Percentiles rank a stretch among this genome's conserved stretches.
phyloP scores from a whole-genome alignment of 2,888 invertebrate species.

The Drosophila fungiperda region DNA sequence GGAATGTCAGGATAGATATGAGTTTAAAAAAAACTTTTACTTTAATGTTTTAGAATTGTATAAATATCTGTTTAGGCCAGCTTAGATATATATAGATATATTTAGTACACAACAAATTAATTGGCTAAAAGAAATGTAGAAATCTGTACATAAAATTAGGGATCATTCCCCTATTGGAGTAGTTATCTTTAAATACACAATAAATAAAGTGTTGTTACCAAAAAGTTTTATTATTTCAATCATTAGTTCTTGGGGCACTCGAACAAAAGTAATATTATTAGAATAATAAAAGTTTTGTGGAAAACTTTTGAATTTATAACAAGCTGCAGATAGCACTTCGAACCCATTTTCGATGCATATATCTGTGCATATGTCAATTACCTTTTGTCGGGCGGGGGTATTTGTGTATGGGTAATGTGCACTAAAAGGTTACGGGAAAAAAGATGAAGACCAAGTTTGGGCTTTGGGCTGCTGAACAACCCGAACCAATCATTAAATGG shows the following conservation, averaged over 20 bases:
- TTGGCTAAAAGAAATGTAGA: background rate
- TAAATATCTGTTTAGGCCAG: background rate
- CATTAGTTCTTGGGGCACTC: background rate
- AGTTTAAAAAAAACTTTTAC: background rate
- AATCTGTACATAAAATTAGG: background rate
- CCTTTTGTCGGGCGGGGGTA: background rate
- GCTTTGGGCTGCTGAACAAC: background rate
- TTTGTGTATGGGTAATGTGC: conserved; percentile 2
- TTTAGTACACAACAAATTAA: accelerated
- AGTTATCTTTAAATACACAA: no score
- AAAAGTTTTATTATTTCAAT: background rate
- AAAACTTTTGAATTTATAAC: conserved; percentile 1
- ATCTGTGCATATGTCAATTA: background rate
- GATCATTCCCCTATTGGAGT: no score
- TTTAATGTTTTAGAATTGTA: background rate
- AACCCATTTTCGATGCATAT: no score
- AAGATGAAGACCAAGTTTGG: conserved; percentile 28
- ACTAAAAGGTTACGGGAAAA: conserved; percentile 18
- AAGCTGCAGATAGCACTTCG: background rate
- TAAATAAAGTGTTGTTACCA: background rate
- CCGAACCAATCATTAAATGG: conserved; percentile 74
- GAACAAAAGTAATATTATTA: background rate
- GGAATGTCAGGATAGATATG: accelerated
- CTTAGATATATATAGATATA: no score
- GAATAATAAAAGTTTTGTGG: background rate